Evolutionary conservation across 2,797 vertebrate species (phyloP).

Genomic region (Delichon dasypus): DNA sequence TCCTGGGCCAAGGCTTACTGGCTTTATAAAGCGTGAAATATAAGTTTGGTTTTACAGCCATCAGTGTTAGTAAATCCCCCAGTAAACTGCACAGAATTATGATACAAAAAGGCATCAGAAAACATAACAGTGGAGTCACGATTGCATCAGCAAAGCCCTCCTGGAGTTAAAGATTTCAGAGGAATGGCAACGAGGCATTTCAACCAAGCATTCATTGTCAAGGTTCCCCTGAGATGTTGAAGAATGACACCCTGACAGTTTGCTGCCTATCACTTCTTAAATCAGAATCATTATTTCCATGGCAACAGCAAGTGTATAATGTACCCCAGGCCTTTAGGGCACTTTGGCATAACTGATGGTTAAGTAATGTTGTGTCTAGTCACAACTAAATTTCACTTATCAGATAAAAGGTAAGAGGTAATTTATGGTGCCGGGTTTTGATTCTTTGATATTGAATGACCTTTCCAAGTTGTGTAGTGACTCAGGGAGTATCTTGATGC

Average conservation of each 20-base stretch:
- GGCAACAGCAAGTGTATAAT: neutral
- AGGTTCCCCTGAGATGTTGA: neutral
- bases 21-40: neutral
- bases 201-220: neutral
- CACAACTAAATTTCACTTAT: slow-evolving; percentile 11
- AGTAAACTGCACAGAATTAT: neutral
- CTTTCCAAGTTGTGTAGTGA: neutral
- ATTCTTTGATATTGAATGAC: neutral
- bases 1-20: neutral
- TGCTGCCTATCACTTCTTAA: slow-evolving; percentile 28
- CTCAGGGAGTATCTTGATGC: neutral
- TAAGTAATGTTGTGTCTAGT: neutral
- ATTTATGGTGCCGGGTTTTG: neutral
- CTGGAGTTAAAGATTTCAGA: neutral
- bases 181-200: neutral
- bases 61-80: neutral
- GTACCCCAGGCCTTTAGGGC: neutral
- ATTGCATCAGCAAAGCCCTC: neutral
- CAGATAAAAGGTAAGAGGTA: slow-evolving; percentile 5
- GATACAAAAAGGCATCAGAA: neutral
- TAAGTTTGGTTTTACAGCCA: neutral
- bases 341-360: neutral
- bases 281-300: slow-evolving; percentile 31
- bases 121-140: neutral
- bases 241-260: neutral